These are phyloP conservation scores for Diorhabda carinulata DNA, from an alignment of 1,140 invertebrate species.

Conservation along the genomic window DNA sequence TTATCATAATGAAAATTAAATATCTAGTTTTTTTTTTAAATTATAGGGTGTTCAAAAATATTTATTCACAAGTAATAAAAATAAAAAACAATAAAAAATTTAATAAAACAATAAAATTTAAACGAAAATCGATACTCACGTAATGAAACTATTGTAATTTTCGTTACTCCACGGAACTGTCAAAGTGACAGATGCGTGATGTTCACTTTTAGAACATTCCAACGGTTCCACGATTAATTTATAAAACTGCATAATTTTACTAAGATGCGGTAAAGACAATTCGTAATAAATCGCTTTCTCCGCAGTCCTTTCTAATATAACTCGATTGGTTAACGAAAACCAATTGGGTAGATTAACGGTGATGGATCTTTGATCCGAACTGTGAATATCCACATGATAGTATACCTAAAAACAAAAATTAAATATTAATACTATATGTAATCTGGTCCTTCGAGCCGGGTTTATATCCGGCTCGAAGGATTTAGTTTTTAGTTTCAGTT, in stretches of 20 bases:
- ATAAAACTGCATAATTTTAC: constrained; percentile 58
- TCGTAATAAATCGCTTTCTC: constrained; percentile 57
- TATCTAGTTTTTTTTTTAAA: no score
- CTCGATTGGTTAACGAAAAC: constrained; percentile 41
- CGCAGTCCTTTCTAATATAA: constrained; percentile 52
- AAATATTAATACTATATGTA: constrained; percentile 2
- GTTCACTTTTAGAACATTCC: constrained; percentile 46
- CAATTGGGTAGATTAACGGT: constrained; percentile 52
- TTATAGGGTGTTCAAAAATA: no score
- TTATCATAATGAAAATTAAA: no score
- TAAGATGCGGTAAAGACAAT: constrained; percentile 54
- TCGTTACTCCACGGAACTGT: constrained; percentile 63
- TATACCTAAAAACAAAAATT: constrained; percentile 50
- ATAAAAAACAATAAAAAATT: no score
- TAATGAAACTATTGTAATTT: constrained; percentile 58
- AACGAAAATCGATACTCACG: constrained; percentile 45
- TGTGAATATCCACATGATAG: constrained; percentile 63
- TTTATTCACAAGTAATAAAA: no score
- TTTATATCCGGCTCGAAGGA: no score
- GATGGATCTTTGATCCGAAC: constrained; percentile 53
- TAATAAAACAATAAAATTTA: no score
- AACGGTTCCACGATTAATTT: constrained; percentile 55
- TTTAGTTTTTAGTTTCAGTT: no score
- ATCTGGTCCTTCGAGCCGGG: no score
- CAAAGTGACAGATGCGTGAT: constrained; percentile 58